These are phyloP conservation scores for Monoplex corrugatus DNA, from an alignment of 2,888 invertebrate genomes.

Conservation along the genomic window DNA sequence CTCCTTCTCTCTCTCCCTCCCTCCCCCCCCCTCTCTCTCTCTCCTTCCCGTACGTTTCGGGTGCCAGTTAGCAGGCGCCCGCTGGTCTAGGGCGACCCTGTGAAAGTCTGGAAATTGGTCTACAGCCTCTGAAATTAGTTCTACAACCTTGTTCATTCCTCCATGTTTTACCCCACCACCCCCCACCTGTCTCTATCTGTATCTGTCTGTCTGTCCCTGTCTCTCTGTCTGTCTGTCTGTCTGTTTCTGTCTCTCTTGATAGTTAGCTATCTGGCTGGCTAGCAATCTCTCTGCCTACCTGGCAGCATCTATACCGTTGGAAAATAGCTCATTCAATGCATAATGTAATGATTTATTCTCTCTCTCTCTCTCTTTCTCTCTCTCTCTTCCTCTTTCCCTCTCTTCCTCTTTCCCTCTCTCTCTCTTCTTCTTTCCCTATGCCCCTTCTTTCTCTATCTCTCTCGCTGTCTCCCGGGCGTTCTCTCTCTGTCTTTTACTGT, in stretches of 20 bases:
- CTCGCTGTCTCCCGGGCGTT: not conserved
- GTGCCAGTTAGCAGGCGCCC: constrained; percentile 33
- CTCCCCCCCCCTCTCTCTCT: not conserved
- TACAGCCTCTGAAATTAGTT: constrained; percentile 15
- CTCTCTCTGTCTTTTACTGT: not conserved
- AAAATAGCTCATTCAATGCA: no score
- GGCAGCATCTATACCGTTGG: no score
- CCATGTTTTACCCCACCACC: not conserved
- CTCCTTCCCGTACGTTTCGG: not conserved
- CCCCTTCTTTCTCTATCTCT: not conserved
- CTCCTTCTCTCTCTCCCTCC: no score
- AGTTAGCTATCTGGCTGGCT: no score
- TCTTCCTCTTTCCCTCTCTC: not conserved
- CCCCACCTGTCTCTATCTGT: not conserved
- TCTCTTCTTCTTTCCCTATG: not conserved
- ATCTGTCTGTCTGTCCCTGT: not conserved
- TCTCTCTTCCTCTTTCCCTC: constrained; percentile 4
- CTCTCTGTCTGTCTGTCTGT: not conserved
- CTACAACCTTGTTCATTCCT: not conserved
- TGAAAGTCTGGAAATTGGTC: constrained; percentile 47
- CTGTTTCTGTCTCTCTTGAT: not conserved
- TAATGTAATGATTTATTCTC: not conserved
- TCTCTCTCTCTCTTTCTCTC: constrained; percentile 1
- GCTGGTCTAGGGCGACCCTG: constrained; percentile 17
- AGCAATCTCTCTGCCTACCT: no score